Base-by-base conservation (phyloP, 2,888 invertebrate genomes). In the Prostheceraeus crozeri region DNA sequence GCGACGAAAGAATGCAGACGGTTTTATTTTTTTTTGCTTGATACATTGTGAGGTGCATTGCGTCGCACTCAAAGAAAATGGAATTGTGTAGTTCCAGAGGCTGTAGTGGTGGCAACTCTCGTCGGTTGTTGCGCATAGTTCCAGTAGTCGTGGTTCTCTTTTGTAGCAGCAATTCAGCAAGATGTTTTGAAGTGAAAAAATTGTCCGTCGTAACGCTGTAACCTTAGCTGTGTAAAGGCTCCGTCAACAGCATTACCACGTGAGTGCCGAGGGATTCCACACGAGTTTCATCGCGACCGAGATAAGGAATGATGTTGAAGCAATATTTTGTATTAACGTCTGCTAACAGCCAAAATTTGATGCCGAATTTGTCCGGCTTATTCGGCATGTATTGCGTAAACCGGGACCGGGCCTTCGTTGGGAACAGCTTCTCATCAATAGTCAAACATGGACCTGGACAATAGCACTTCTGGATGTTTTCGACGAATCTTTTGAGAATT, bases 331-430 rank as follows among this genome's bases (percentile, higher is more conserved):
- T 51, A 14, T 51, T 23, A 27, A 27, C 52, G 23, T 51, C 52
- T 51, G 30, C 52, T 23, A 51, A 28, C 52, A 51, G 14, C 52
- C 52, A 27, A 27, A 27, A 51, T 51, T 51, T 51, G 14, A 51
- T 51, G 21, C 52, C 52, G 30, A 51, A 51, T 28, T 51, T 51
- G 52, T 51, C 30, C 25, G 52, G 52, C 52, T 27, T 51, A 21
- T 51, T 51, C 52, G 23, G 23, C 52, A 51, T 51, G 30, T 27
- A 51, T 23, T 51, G 52, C 52, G 30, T 27, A 23, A 51, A 51
- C 30, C 52, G 14, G 25, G 21, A 51, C 21, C 52, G 52, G 14
- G 52, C 52, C 23, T 51, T 51, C n/a, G 52, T 51, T 21, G 52
- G 52, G 25, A 51, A 51, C 14, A 51, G 30, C 25, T 51, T 19